Evolutionary conservation across 2,888 invertebrate species (phyloP).

Genomic region (Tubulanus polymorphus): DNA sequence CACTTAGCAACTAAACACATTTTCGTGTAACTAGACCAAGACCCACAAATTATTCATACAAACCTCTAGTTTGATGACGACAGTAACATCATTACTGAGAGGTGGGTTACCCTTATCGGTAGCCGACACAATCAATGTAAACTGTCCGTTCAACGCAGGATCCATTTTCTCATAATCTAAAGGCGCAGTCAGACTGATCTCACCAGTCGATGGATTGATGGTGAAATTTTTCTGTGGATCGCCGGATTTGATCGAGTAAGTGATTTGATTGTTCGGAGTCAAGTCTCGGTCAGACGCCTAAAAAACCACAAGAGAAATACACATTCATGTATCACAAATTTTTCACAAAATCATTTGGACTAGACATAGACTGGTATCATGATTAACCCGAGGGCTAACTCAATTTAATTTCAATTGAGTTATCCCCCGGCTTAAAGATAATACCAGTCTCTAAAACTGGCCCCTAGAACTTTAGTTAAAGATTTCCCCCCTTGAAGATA

Average conservation of each 20-base stretch:
- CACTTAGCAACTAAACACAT: no score
- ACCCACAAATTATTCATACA: conserved; percentile 25
- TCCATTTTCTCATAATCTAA: conserved; percentile 42
- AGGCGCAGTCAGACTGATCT: conserved; percentile 33
- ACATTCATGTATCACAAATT: conserved; percentile 4
- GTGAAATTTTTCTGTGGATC: conserved; percentile 54
- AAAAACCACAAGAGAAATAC: conserved; percentile 1
- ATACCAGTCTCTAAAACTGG: no score
- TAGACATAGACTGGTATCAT: no score
- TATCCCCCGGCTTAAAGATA: no score
- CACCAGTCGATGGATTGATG: conserved; percentile 66
- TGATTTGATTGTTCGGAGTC: conserved; percentile 36
- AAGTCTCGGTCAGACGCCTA: conserved; percentile 75
- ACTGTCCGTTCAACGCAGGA: conserved; percentile 25
- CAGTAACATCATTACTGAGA: conserved; percentile 30
- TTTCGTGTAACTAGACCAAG: no score
- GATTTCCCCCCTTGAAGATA: no score
- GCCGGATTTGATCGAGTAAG: conserved; percentile 31
- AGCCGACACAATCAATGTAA: conserved; percentile 33
- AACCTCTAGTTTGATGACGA: conserved; percentile 62
- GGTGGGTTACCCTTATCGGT: conserved; percentile 38
- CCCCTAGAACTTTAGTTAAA: no score
- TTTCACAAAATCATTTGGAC: no score
- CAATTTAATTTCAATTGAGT: no score
- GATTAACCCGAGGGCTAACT: no score